phyloP scores from a whole-genome alignment of 1,140 invertebrate species.

The Scaptomyza montana region DNA sequence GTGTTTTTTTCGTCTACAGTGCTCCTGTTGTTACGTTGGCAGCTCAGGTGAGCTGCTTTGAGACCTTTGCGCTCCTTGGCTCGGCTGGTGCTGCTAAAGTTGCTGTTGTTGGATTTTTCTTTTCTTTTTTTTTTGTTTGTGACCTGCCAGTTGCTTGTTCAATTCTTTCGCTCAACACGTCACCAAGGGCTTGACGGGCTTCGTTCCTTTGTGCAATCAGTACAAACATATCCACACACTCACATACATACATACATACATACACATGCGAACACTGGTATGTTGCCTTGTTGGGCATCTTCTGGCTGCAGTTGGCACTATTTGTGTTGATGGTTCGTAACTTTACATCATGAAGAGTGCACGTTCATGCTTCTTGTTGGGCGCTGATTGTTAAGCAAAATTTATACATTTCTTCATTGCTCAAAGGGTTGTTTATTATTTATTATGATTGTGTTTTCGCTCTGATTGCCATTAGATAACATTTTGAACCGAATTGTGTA shows the following conservation, averaged over 20 bases:
- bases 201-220: slow-evolving; percentile 73
- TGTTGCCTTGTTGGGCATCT: slow-evolving; percentile 16
- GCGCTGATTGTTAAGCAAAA: slow-evolving; percentile 45
- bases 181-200: slow-evolving; percentile 76
- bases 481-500: slow-evolving; percentile 1
- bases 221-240: slow-evolving; percentile 24
- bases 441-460: slow-evolving; percentile 21
- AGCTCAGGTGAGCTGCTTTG: slow-evolving; percentile 50
- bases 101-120: background rate
- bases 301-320: slow-evolving; percentile 10
- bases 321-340: slow-evolving; percentile 54
- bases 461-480: slow-evolving; percentile 20
- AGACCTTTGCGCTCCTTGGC: slow-evolving; percentile 13
- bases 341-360: slow-evolving; percentile 53
- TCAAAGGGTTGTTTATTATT: slow-evolving; percentile 9
- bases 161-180: slow-evolving; percentile 71
- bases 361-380: slow-evolving; percentile 48
- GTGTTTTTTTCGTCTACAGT: slow-evolving; percentile 21
- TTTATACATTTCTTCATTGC: slow-evolving; percentile 44
- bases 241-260: background rate
- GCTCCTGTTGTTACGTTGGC: slow-evolving; percentile 18
- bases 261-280: background rate
- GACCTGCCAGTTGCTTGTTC: slow-evolving; percentile 52
- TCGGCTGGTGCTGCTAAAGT: slow-evolving; percentile 6
- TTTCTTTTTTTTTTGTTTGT: background rate